A percentile compares a stretch with the other conserved stretches of the same genome.
Evolutionary conservation across 2,797 vertebrate genomes (phyloP).

Genomic region (Gastrophryne carolinensis): DNA sequence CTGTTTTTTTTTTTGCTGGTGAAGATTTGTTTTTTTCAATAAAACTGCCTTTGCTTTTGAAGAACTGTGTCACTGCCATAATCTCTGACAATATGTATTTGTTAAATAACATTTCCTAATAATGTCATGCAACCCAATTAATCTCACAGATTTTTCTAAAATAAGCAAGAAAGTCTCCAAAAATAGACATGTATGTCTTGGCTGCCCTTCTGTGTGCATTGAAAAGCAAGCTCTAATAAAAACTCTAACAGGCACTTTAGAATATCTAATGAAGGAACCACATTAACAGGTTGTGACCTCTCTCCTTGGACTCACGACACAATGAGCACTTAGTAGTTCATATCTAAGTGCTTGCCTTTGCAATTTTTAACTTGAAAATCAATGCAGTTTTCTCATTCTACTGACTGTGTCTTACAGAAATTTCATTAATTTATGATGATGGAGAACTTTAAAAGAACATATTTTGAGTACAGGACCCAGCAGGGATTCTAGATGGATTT

Average conservation of each 20-base stretch:
- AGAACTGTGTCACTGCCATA: too few relatives aligned
- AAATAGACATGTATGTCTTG: slow-evolving; percentile 41
- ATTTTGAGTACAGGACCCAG: slow-evolving; percentile 14
- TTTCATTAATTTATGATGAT: slow-evolving; percentile 57
- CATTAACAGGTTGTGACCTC: slow-evolving; percentile 63
- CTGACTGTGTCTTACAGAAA: slow-evolving; percentile 50
- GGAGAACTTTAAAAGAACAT: slow-evolving; percentile 48
- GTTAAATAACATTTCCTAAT: background rate
- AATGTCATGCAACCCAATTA: background rate
- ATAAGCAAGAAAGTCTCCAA: background rate
- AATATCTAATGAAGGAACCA: slow-evolving; percentile 55
- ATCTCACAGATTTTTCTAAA: background rate
- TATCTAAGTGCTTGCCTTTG: slow-evolving; percentile 52
- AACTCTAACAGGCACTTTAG: slow-evolving; percentile 55
- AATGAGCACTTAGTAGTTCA: slow-evolving; percentile 53
- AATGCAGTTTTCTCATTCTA: slow-evolving; percentile 50
- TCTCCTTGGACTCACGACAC: slow-evolving; percentile 56
- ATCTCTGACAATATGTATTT: too few relatives aligned
- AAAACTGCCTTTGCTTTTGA: too few relatives aligned
- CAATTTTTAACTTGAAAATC: slow-evolving; percentile 48
- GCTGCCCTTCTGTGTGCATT: slow-evolving; percentile 54
- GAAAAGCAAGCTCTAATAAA: slow-evolving; percentile 58
- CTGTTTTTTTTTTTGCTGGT: too few relatives aligned
- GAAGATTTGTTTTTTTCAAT: too few relatives aligned
- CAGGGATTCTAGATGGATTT: background rate